Conservation (phyloP, 2,888 invertebrate genomes). For the Cartodere bifasciata region DNA sequence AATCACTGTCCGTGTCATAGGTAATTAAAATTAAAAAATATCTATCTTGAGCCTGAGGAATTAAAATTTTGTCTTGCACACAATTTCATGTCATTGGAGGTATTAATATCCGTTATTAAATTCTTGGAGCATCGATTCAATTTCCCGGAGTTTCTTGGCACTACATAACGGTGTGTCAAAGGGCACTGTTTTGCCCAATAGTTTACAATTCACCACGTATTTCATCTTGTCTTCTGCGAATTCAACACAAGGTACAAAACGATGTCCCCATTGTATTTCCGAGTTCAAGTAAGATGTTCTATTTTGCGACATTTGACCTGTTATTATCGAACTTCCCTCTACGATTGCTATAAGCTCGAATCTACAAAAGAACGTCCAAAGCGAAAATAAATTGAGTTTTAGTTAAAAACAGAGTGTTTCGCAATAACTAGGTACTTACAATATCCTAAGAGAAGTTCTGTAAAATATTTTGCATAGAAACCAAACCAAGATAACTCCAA, state of each 20-base stretch:
- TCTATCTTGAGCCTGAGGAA: too few species aligned
- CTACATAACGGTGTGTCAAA: constrained; percentile 78
- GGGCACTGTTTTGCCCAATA: constrained; percentile 50
- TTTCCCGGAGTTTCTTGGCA: constrained; percentile 66
- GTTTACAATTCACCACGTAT: constrained; percentile 48
- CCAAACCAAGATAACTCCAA: too few species aligned
- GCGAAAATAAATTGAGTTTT: constrained; percentile 6
- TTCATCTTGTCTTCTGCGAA: constrained; percentile 46
- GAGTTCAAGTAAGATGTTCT: constrained; percentile 65
- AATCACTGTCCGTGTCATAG: too few species aligned
- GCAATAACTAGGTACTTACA: too few species aligned
- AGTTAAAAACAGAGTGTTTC: too few species aligned
- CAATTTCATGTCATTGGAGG: too few species aligned
- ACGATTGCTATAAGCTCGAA: constrained; percentile 73
- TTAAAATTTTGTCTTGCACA: too few species aligned
- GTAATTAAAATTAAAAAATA: too few species aligned
- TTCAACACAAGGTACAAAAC: constrained; percentile 43
- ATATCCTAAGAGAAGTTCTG: too few species aligned
- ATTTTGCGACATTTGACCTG: constrained; percentile 60
- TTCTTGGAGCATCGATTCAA: too few species aligned
- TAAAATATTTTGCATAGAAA: too few species aligned
- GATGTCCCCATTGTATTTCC: constrained; percentile 75
- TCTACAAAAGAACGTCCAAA: constrained; percentile 32
- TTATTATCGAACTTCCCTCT: constrained; percentile 69
- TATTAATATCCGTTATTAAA: too few species aligned